These are phyloP conservation scores for Zaprionus camerounensis DNA, from an alignment of 1,140 invertebrate genomes.

Conservation along the genomic window DNA sequence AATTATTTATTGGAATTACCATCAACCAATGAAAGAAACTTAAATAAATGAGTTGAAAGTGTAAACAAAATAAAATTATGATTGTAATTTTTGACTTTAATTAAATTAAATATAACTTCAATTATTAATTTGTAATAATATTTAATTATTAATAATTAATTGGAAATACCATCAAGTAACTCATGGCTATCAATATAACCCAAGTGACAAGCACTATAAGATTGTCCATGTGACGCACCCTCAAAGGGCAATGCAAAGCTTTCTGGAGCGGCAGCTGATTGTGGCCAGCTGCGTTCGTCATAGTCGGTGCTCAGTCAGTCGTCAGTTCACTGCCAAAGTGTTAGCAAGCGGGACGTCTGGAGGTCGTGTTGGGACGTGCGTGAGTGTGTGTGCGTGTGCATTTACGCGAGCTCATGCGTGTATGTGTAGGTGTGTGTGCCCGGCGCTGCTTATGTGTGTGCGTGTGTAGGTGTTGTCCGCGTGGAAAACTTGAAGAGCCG, in stretches of 20 bases:
- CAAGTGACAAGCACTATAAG: neutral
- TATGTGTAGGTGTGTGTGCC: slow-evolving; percentile 17
- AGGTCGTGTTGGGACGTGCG: slow-evolving; percentile 9
- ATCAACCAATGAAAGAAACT: no score
- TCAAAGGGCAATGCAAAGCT: slow-evolving; percentile 49
- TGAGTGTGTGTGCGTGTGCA: slow-evolving; percentile 36
- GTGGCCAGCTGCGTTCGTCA: slow-evolving; percentile 6
- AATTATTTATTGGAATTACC: no score
- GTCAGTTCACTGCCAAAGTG: slow-evolving; percentile 71
- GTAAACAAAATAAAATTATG: no score
- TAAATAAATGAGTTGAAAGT: neutral
- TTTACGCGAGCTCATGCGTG: slow-evolving; percentile 13
- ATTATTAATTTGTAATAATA: no score
- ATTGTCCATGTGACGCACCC: neutral
- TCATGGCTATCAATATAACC: neutral
- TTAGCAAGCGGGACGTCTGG: slow-evolving; percentile 45
- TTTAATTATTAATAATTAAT: neutral
- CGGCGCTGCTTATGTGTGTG: slow-evolving; percentile 9
- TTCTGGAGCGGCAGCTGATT: slow-evolving; percentile 58
- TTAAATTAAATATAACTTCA: no score
- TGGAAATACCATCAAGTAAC: neutral
- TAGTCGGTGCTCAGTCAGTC: slow-evolving; percentile 43
- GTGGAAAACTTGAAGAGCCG: slow-evolving; percentile 47
- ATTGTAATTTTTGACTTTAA: no score
- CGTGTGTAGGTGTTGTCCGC: slow-evolving; percentile 20